Conservation (phyloP, 1,140 invertebrate genomes). For the Manduca sexta region DNA sequence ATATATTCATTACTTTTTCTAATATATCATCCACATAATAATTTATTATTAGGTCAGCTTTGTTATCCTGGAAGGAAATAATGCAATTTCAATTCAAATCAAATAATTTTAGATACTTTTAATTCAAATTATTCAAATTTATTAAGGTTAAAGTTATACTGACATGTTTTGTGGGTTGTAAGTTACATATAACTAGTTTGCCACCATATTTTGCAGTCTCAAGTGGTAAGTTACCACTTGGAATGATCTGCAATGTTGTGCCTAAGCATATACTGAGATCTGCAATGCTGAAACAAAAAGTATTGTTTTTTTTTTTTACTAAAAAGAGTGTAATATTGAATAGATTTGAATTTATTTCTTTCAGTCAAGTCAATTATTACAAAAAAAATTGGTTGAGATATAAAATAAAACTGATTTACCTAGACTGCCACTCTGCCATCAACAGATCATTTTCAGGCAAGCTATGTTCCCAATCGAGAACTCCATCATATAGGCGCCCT, state of each 20-base stretch:
- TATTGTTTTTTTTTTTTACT: no score
- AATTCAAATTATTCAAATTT: background rate
- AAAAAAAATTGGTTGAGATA: background rate
- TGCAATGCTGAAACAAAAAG: slow-evolving; percentile 72
- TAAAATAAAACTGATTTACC: no score
- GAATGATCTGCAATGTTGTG: slow-evolving; percentile 97
- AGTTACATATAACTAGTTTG: slow-evolving; percentile 95
- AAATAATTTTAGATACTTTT: background rate
- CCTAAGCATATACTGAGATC: slow-evolving; percentile 96
- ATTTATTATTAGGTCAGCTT: slow-evolving; percentile 92
- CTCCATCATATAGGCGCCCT: slow-evolving; percentile 91
- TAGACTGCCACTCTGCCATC: slow-evolving; percentile 90
- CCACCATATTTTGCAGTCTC: slow-evolving; percentile 90
- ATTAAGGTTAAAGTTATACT: slow-evolving; percentile 48
- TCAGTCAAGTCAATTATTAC: no score
- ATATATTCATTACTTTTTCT: slow-evolving; percentile 81
- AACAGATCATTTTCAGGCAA: slow-evolving; percentile 93
- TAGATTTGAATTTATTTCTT: no score
- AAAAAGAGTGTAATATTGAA: no score
- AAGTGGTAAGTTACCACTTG: slow-evolving; percentile 95
- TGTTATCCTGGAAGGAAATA: slow-evolving; percentile 83
- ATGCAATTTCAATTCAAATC: background rate
- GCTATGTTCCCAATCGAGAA: slow-evolving; percentile 98
- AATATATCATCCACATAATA: slow-evolving; percentile 93
- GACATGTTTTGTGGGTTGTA: slow-evolving; percentile 98